A percentile compares a stretch with the other conserved stretches of the same genome.
phyloP scores from a whole-genome alignment of 2,797 vertebrate genomes.

The Enteromius fasciolatus region DNA sequence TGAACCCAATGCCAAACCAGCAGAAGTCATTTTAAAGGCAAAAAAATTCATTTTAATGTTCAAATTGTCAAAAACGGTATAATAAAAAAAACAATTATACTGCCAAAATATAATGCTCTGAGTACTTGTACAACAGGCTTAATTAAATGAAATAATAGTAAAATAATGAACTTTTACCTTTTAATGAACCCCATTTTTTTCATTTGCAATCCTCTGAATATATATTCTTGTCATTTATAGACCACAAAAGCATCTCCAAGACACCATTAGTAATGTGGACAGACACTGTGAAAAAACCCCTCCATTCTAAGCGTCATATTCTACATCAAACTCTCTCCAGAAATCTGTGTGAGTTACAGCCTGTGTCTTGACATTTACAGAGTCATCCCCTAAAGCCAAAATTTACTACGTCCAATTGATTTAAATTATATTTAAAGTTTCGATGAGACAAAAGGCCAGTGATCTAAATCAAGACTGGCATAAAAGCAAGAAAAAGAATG shows the following conservation, averaged over 20 bases:
- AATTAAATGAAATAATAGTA: constrained; percentile 5
- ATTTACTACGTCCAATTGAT: constrained; percentile 68
- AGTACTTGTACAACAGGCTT: background rate
- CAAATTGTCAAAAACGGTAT: background rate
- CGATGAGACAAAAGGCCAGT: constrained; percentile 52
- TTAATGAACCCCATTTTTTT: constrained; percentile 24
- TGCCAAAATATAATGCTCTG: background rate
- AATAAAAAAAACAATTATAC: background rate
- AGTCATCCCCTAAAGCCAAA: constrained; percentile 60
- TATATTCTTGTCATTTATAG: constrained; percentile 34
- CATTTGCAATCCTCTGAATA: constrained; percentile 25
- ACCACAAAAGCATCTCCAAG: constrained; percentile 29
- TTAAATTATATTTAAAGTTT: constrained; percentile 67
- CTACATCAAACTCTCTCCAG: constrained; percentile 57
- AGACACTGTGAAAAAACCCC: constrained; percentile 8
- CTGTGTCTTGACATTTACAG: constrained; percentile 58
- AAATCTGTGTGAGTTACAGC: constrained; percentile 64
- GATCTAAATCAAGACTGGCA: constrained; percentile 63
- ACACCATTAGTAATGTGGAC: constrained; percentile 26
- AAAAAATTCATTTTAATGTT: background rate
- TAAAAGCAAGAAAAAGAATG: constrained; percentile 45
- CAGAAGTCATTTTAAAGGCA: background rate
- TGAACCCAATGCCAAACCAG: background rate
- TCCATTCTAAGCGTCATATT: constrained; percentile 39
- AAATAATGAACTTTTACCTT: constrained; percentile 3